These are phyloP conservation scores for Poecilia velifera DNA, from an alignment of 2,797 vertebrate species.

Conservation along the genomic window DNA sequence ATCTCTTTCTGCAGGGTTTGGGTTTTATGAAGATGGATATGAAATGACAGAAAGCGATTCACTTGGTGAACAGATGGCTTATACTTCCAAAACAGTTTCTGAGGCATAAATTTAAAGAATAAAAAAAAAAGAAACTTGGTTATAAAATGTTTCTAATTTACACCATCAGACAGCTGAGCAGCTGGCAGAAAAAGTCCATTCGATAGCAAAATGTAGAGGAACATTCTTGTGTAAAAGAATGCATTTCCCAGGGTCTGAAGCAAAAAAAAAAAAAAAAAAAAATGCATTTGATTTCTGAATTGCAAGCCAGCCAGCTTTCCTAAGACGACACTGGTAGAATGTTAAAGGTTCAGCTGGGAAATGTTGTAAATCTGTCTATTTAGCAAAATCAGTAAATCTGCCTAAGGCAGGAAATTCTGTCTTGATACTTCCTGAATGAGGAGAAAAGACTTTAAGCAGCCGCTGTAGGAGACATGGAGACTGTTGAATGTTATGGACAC, in stretches of 20 bases:
- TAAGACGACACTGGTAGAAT: conserved; percentile 44
- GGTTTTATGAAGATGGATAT: conserved; percentile 6
- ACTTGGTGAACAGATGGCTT: conserved; percentile 15
- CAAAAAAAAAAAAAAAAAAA: conserved; percentile 23
- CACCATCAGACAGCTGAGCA: conserved; percentile 26
- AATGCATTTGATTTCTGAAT: conserved; percentile 34
- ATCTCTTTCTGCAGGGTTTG: conserved; percentile 3
- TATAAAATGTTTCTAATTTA: conserved; percentile 27
- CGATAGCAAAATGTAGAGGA: conserved; percentile 51
- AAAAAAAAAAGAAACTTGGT: neutral
- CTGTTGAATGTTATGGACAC: conserved; percentile 11
- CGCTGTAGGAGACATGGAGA: conserved; percentile 8
- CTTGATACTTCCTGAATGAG: conserved; percentile 29
- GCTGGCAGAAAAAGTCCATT: conserved; percentile 33
- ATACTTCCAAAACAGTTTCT: conserved; percentile 18
- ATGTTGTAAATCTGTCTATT: conserved; percentile 59
- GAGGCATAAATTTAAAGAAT: conserved; percentile 14
- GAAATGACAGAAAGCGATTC: conserved; percentile 12
- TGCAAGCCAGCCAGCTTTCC: conserved; percentile 32
- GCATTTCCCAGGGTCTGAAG: conserved; percentile 34
- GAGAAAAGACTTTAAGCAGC: conserved; percentile 28
- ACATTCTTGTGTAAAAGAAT: conserved; percentile 35
- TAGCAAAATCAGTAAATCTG: conserved; percentile 60
- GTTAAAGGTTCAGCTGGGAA: conserved; percentile 48
- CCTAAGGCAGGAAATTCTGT: conserved; percentile 34